Conservation (phyloP, 1,140 invertebrate species). For the Drosophila miranda region DNA sequence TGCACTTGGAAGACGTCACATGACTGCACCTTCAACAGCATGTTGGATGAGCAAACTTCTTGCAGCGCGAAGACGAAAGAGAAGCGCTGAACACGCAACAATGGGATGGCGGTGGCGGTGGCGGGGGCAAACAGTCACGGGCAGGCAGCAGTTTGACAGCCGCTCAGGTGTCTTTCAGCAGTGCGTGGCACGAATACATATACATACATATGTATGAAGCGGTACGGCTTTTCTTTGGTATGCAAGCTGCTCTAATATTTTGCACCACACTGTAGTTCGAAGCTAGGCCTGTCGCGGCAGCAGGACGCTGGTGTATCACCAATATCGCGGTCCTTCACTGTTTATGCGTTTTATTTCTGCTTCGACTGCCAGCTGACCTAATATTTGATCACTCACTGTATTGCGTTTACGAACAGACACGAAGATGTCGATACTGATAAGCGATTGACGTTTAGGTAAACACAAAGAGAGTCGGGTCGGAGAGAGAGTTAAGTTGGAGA, state of each 20-base stretch:
- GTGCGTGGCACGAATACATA: constrained; percentile 20
- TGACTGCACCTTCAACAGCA: constrained; percentile 66
- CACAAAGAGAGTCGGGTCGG: constrained; percentile 10
- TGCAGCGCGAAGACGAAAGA: too few relatives aligned
- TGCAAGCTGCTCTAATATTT: too few relatives aligned
- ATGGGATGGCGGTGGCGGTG: not conserved
- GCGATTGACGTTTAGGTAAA: constrained; percentile 37
- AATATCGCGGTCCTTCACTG: too few relatives aligned
- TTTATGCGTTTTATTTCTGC: too few relatives aligned
- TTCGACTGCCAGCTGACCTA: too few relatives aligned
- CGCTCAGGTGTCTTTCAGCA: not conserved
- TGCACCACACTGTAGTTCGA: too few relatives aligned
- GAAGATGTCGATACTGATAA: constrained; percentile 43
- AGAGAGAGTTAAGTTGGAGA: constrained; percentile 23
- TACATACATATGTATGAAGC: not conserved
- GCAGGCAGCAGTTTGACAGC: constrained; percentile 5
- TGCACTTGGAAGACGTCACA: constrained; percentile 82
- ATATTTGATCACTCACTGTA: too few relatives aligned
- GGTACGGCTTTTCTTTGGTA: not conserved
- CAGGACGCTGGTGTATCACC: too few relatives aligned
- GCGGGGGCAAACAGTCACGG: not conserved
- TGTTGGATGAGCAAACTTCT: constrained; percentile 35
- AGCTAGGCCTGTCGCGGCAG: too few relatives aligned
- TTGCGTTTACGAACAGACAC: not conserved
- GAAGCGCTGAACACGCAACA: constrained; percentile 32